Percentiles rank a stretch among this genome's conserved stretches.
These are phyloP conservation scores for Frieseomelitta varia DNA, from an alignment of 1,140 invertebrate species.

Conservation along the genomic window DNA sequence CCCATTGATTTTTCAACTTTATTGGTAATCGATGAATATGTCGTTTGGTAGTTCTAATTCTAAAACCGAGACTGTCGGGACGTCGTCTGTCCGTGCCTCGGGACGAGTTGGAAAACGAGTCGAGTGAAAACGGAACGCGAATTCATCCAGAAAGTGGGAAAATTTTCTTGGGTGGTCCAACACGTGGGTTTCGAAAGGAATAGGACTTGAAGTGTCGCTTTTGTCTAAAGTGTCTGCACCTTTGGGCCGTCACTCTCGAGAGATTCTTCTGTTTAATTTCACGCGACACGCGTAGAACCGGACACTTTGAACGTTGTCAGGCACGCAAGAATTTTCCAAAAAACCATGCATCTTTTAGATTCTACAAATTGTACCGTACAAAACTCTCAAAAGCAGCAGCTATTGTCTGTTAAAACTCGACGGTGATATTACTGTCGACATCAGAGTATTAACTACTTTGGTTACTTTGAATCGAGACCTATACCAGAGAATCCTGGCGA, in stretches of 20 bases:
- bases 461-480: no score
- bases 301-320: neutral
- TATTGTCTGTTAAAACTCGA: no score
- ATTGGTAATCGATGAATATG: neutral
- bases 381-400: no score
- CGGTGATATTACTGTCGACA: no score
- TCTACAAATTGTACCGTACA: no score
- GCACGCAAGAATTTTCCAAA: neutral
- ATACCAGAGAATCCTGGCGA: no score
- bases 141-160: neutral
- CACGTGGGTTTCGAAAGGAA: neutral
- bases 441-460: no score
- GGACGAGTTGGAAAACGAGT: no score
- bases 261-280: constrained; percentile 37
- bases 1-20: neutral
- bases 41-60: neutral
- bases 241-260: constrained; percentile 4
- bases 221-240: constrained; percentile 5
- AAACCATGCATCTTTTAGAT: neutral
- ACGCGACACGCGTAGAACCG: neutral
- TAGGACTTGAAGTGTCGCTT: constrained; percentile 14
- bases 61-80: neutral
- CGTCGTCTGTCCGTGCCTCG: neutral
- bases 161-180: constrained; percentile 21
- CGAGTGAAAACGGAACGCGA: neutral